Percentiles rank a stretch among this genome's conserved stretches.
phyloP scores from a whole-genome alignment of 2,113 vertebrate genomes.

The Nerophis lumbriciformis region DNA sequence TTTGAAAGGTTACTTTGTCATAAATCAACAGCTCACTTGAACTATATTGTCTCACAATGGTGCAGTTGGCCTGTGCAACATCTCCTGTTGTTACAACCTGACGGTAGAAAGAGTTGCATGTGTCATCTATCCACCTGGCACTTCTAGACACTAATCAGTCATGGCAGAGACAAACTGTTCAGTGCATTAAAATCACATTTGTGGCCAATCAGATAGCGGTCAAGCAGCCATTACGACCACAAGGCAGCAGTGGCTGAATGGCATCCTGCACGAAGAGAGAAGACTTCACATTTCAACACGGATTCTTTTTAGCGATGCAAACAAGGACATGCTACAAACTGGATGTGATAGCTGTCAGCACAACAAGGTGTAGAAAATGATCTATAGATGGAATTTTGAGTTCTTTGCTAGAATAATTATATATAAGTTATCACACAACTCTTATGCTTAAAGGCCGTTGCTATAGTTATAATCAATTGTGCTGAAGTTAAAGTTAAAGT shows the following conservation, averaged over 20 bases:
- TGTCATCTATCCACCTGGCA: conserved; percentile 49
- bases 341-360: conserved; percentile 30
- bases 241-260: conserved; percentile 46
- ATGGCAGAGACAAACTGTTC: conserved; percentile 67
- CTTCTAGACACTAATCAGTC: conserved; percentile 54
- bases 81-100: background rate
- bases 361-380: conserved; percentile 26
- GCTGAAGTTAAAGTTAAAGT: no score
- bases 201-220: conserved; percentile 53
- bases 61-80: background rate
- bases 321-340: conserved; percentile 20
- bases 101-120: background rate
- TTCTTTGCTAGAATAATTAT: no score
- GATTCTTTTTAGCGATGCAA: conserved; percentile 24
- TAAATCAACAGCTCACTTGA: conserved; percentile 20
- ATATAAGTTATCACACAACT: no score
- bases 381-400: no score
- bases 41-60: conserved; percentile 12
- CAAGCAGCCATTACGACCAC: conserved; percentile 41
- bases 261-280: conserved; percentile 37
- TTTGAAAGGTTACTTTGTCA: conserved; percentile 31
- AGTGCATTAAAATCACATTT: conserved; percentile 65
- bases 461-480: no score
- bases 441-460: no score
- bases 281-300: conserved; percentile 37